Conservation (phyloP, 2,888 invertebrate genomes). For the Amblyjoppa proteus region DNA sequence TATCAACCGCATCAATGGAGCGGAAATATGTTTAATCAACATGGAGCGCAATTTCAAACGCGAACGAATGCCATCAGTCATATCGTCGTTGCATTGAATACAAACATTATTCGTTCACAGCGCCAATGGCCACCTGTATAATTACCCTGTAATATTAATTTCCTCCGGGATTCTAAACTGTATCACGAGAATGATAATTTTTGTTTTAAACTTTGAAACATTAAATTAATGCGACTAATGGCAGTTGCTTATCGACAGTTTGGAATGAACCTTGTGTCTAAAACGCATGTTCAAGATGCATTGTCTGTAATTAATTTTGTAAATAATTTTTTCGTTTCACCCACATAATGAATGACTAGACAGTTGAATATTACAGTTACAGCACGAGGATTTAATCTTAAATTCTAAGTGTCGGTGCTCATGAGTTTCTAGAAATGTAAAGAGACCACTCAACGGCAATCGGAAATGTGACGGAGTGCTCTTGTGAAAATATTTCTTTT, state of each 20-base stretch:
- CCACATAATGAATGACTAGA: too few relatives aligned
- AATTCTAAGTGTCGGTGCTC: neutral
- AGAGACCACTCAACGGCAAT: neutral
- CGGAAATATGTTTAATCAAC: constrained; percentile 62
- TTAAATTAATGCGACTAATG: constrained; percentile 36
- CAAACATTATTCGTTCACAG: constrained; percentile 34
- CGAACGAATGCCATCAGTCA: constrained; percentile 44
- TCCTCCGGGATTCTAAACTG: neutral
- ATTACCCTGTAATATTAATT: constrained; percentile 54
- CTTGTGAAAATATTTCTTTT: constrained; percentile 4
- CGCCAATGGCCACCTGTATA: constrained; percentile 16
- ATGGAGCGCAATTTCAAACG: constrained; percentile 52
- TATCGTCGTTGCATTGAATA: constrained; percentile 24
- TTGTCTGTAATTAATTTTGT: too few relatives aligned
- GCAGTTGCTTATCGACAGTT: neutral
- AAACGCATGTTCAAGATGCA: neutral
- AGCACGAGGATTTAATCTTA: neutral
- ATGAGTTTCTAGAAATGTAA: neutral
- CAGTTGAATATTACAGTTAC: too few relatives aligned
- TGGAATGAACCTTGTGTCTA: neutral
- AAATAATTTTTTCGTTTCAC: too few relatives aligned
- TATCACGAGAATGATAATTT: constrained; percentile 35
- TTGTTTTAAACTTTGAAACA: constrained; percentile 48
- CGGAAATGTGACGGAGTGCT: constrained; percentile 6
- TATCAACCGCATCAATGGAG: constrained; percentile 62